A percentile compares a stretch with the other conserved stretches of the same genome.
phyloP scores from a whole-genome alignment of 1,140 invertebrate species.

The Drosophila cardini region DNA sequence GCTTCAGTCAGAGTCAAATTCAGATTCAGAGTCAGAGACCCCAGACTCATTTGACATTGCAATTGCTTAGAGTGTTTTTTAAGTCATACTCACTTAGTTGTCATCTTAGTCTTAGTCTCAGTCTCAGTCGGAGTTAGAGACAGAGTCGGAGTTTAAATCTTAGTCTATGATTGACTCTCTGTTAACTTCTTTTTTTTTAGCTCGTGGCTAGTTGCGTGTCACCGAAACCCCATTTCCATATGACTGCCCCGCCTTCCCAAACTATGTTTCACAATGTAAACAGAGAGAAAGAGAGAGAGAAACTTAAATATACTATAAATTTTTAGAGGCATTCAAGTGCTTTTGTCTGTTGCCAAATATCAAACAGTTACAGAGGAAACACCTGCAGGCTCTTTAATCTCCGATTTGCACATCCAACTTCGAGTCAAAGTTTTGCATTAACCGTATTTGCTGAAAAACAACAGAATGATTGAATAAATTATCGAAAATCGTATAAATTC shows the following conservation, averaged over 20 bases:
- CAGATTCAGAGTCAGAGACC: not conserved
- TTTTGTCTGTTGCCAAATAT: slow-evolving; percentile 24
- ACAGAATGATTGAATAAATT: not conserved
- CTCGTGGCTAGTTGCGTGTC: slow-evolving; percentile 60
- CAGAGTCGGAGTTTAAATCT: not conserved
- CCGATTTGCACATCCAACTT: not conserved
- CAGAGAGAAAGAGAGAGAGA: too few relatives aligned
- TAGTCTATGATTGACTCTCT: not conserved
- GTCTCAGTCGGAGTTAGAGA: not conserved
- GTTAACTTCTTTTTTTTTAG: slow-evolving; percentile 7
- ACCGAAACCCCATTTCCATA: slow-evolving; percentile 53
- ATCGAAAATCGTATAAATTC: slow-evolving; percentile 15
- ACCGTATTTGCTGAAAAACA: slow-evolving; percentile 6
- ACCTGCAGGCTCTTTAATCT: slow-evolving; percentile 30
- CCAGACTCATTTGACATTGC: slow-evolving; percentile 65
- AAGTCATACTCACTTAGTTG: slow-evolving; percentile 21
- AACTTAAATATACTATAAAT: slow-evolving; percentile 27
- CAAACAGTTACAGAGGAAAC: not conserved
- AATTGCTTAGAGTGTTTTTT: slow-evolving; percentile 29
- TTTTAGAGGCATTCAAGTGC: slow-evolving; percentile 2
- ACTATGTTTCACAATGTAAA: slow-evolving; percentile 29
- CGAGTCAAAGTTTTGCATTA: slow-evolving; percentile 11
- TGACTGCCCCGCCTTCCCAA: slow-evolving; percentile 46
- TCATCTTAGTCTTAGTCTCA: slow-evolving; percentile 11
- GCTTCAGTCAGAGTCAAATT: slow-evolving; percentile 5